Conservation (phyloP, 30 jellyfish, hydroid and myxozoan genomes). For the Mastigias papua region DNA sequence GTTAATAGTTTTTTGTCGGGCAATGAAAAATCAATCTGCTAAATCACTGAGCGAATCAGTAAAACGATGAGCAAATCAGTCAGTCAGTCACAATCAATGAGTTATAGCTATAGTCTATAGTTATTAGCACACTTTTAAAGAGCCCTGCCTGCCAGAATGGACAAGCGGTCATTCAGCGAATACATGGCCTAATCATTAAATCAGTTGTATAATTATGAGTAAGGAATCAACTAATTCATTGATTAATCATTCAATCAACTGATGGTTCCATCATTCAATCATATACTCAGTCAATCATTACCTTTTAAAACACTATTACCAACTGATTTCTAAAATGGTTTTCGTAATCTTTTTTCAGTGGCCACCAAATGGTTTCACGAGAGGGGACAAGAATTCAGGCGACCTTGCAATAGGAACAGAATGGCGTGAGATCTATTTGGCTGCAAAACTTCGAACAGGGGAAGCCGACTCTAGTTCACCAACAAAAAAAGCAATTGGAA, state of each 20-base stretch:
- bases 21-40: too few species aligned
- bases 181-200: too few species aligned
- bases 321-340: not conserved
- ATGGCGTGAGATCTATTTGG: slow-evolving; percentile 1
- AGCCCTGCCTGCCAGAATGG: too few species aligned
- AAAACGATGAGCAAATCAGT: not conserved
- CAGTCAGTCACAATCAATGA: too few species aligned
- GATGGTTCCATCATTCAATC: not conserved
- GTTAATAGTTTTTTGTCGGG: too few species aligned
- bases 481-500: not conserved
- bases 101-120: too few species aligned
- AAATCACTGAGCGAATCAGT: not conserved
- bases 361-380: slow-evolving; percentile 93
- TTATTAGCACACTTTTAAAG: too few species aligned
- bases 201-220: too few species aligned
- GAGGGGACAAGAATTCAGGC: slow-evolving; percentile 74
- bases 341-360: slow-evolving; percentile 22
- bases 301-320: not conserved
- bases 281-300: not conserved
- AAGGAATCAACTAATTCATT: too few species aligned
- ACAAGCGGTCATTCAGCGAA: too few species aligned
- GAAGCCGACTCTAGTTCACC: too few species aligned
- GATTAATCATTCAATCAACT: not conserved
- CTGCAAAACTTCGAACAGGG: too few species aligned
- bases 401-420: slow-evolving; percentile 66